Conservation (phyloP, 2,888 invertebrate species). For the Cyclophora punctaria region DNA sequence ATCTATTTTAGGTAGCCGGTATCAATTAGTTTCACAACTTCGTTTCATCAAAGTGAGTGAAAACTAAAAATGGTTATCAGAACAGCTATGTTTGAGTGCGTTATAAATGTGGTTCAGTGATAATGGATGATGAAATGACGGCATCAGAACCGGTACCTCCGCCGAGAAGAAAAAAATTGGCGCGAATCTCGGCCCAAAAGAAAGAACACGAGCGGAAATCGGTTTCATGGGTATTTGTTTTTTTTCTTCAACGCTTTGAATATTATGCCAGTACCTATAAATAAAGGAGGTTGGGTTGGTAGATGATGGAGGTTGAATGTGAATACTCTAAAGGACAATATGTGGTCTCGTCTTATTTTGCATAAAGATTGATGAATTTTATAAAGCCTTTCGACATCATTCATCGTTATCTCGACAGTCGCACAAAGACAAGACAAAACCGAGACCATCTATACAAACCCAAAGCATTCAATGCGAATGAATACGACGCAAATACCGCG, state of each 20-base stretch:
- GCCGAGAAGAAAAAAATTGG: constrained; percentile 63
- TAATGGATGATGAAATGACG: constrained; percentile 38
- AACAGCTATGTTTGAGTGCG: constrained; percentile 16
- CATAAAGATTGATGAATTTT: constrained; percentile 28
- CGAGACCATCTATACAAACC: constrained; percentile 29
- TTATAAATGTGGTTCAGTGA: not conserved
- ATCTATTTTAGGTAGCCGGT: not conserved
- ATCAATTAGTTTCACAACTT: constrained; percentile 47
- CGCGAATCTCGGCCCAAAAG: constrained; percentile 49
- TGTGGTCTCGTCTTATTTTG: constrained; percentile 5
- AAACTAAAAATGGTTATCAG: constrained; percentile 32
- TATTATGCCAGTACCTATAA: constrained; percentile 1
- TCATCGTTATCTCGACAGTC: constrained; percentile 33
- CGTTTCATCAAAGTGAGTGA: constrained; percentile 46
- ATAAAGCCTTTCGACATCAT: constrained; percentile 37
- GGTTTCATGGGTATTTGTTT: constrained; percentile 55
- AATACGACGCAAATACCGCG: constrained; percentile 47
- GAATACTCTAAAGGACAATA: too few relatives aligned
- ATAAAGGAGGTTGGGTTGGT: not conserved
- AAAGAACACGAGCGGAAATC: constrained; percentile 46
- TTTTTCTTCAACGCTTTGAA: constrained; percentile 2
- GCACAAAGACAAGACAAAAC: constrained; percentile 55
- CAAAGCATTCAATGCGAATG: constrained; percentile 34
- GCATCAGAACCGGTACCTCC: constrained; percentile 53
- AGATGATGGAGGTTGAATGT: too few relatives aligned